phyloP scores from a whole-genome alignment of 2,888 invertebrate species.

The Pristionchus arcanus region DNA sequence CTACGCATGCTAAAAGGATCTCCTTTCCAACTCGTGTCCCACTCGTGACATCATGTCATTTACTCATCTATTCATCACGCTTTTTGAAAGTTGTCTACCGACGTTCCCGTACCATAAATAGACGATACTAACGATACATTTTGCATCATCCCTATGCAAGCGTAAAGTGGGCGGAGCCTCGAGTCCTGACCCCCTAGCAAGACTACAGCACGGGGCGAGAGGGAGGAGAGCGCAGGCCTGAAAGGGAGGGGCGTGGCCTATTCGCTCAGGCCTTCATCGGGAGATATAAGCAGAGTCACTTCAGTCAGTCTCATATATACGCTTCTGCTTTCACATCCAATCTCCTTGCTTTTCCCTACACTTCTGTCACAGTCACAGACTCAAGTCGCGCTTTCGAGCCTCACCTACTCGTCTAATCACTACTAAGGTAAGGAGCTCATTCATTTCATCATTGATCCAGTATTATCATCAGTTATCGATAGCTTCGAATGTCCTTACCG shows the following conservation, averaged over 20 bases:
- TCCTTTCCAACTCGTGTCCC: background rate
- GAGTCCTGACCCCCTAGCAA: background rate
- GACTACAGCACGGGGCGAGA: conserved; percentile 11
- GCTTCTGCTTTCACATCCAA: background rate
- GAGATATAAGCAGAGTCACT: background rate
- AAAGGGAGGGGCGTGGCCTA: background rate
- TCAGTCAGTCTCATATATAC: background rate
- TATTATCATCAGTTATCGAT: conserved; percentile 2
- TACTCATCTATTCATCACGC: background rate
- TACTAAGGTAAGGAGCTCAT: conserved; percentile 39
- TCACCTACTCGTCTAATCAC: background rate
- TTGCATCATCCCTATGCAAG: conserved; percentile 2
- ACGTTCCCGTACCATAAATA: background rate
- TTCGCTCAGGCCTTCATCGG: background rate
- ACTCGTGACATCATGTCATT: background rate
- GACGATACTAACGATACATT: background rate
- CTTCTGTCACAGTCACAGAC: background rate
- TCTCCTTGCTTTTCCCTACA: background rate
- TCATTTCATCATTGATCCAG: background rate
- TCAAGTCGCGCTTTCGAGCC: background rate
- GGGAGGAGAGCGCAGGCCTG: conserved; percentile 28
- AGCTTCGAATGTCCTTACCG: background rate
- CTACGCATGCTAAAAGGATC: background rate
- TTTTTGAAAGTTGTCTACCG: background rate
- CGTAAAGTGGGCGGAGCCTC: background rate